Evolutionary conservation across 2,113 vertebrate genomes (phyloP).

Genomic region (Phaetusa simplex): DNA sequence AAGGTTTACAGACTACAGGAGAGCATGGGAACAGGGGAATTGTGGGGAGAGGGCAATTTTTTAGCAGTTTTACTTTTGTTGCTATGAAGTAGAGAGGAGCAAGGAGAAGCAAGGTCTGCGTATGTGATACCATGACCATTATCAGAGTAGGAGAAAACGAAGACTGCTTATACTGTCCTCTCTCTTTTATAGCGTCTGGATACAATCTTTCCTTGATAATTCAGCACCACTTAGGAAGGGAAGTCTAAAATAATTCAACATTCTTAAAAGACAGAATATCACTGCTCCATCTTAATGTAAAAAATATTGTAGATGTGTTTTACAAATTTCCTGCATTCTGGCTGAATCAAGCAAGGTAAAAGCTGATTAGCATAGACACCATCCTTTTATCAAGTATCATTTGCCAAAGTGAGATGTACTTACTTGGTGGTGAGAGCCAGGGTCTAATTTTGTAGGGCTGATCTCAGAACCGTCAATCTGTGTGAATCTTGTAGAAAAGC

Average conservation of each 20-base stretch:
- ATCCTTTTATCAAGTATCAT: neutral
- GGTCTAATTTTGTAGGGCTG: slow-evolving; percentile 8
- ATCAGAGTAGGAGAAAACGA: neutral
- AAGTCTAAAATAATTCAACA: neutral
- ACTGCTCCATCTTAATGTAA: neutral
- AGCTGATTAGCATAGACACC: neutral
- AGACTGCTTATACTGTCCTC: neutral
- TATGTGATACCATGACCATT: neutral
- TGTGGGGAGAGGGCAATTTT: neutral
- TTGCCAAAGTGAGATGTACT: neutral
- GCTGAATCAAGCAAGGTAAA: neutral
- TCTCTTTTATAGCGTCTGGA: neutral
- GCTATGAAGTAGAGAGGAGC: neutral
- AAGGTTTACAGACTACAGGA: neutral
- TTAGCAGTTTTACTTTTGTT: neutral
- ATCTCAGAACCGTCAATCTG: neutral
- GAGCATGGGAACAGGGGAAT: neutral
- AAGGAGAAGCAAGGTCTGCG: neutral
- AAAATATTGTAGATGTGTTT: neutral
- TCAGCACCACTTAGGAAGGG: neutral
- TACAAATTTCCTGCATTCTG: neutral
- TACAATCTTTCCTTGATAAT: neutral
- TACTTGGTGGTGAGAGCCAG: neutral
- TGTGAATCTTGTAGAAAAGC: neutral
- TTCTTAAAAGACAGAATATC: neutral